A percentile compares a stretch with the other conserved stretches of the same genome.
phyloP scores from a whole-genome alignment of 2,113 vertebrate genomes.

The Macaca nemestrina region DNA sequence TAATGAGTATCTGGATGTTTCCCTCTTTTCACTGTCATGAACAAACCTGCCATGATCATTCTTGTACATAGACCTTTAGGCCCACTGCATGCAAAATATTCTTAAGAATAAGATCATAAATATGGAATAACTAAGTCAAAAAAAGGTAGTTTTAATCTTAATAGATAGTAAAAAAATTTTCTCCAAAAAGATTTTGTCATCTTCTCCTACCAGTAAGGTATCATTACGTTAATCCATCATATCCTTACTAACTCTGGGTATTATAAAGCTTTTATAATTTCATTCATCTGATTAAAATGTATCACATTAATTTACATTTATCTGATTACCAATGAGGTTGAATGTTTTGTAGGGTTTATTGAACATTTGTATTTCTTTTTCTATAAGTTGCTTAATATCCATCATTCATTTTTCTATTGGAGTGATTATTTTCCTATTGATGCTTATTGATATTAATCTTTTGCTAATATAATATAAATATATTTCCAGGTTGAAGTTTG shows the following conservation, averaged over 20 bases:
- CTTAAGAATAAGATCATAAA: conserved; percentile 20
- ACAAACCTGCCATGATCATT: background rate
- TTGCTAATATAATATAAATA: background rate
- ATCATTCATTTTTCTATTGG: background rate
- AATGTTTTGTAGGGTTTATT: background rate
- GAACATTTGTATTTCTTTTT: conserved; percentile 10
- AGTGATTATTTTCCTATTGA: background rate
- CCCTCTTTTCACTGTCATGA: background rate
- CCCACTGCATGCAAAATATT: background rate
- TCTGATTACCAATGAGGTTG: background rate
- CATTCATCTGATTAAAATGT: background rate
- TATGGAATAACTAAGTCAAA: background rate
- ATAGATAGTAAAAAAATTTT: background rate
- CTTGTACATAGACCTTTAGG: background rate
- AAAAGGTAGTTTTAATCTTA: background rate
- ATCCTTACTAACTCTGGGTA: background rate
- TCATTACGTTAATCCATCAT: background rate
- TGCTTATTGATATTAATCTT: background rate
- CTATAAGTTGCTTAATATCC: background rate
- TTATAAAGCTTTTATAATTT: conserved; percentile 2
- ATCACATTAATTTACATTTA: background rate
- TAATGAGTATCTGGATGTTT: background rate
- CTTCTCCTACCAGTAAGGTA: background rate
- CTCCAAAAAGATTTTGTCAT: background rate
- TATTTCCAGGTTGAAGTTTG: background rate